Evolutionary conservation across 2,797 vertebrate species (phyloP).

Genomic region (Diplodus sargus): DNA sequence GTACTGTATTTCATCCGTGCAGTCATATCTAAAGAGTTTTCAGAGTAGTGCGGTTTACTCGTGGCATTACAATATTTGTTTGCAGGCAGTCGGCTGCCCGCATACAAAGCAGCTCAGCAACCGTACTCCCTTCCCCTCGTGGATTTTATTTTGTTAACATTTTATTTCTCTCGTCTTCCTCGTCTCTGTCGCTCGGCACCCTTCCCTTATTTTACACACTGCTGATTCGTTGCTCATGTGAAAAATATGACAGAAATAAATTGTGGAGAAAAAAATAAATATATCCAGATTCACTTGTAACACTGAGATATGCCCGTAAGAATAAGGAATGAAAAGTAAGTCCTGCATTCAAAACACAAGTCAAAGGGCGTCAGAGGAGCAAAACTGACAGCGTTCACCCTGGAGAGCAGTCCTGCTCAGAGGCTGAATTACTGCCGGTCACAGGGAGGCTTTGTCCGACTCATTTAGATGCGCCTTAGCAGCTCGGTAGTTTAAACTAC

Average conservation of each 20-base stretch:
- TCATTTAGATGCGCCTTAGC: neutral
- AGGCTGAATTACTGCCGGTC: neutral
- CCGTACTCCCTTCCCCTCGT: neutral
- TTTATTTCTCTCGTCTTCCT: slow-evolving; percentile 7
- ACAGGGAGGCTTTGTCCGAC: neutral
- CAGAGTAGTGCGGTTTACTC: neutral
- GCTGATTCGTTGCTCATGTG: slow-evolving; percentile 2
- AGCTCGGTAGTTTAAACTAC: neutral
- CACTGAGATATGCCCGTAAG: neutral
- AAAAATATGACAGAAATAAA: neutral
- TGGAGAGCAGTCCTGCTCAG: neutral
- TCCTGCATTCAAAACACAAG: neutral
- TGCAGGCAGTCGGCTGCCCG: neutral
- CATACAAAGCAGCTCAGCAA: slow-evolving; percentile 16
- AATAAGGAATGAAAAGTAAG: neutral
- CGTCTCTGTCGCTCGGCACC: neutral
- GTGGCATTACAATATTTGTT: slow-evolving; percentile 29
- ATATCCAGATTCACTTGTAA: neutral
- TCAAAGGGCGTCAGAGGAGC: neutral
- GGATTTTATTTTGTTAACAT: slow-evolving; percentile 24
- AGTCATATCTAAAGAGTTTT: slow-evolving; percentile 6
- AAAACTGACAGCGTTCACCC: neutral
- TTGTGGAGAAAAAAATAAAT: neutral
- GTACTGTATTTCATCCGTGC: neutral
- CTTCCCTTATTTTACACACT: neutral